Conservation (phyloP, 2,888 invertebrate species). For the Parnassius orleans region DNA sequence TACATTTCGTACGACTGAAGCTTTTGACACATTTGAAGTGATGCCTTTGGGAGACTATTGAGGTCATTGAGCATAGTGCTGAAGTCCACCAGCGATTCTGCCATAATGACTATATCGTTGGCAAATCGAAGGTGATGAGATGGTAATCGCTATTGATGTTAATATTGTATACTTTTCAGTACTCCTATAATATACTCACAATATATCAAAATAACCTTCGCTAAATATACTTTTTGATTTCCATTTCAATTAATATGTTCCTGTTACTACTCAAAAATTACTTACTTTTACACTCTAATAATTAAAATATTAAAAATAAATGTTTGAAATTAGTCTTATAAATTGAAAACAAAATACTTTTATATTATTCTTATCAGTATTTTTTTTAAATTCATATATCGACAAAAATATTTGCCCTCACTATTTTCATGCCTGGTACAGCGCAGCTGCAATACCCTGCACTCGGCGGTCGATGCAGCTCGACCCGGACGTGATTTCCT, state of each 20-base stretch:
- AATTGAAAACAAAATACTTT: too few species aligned
- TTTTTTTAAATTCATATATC: not conserved
- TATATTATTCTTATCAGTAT: too few species aligned
- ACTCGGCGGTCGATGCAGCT: constrained; percentile 24
- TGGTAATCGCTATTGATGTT: not conserved
- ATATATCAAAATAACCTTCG: not conserved
- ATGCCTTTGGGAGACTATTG: too few species aligned
- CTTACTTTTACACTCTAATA: not conserved
- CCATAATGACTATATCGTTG: too few species aligned
- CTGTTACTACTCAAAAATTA: not conserved
- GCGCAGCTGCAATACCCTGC: constrained; percentile 25
- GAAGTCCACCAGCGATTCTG: too few species aligned
- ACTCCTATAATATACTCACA: too few species aligned
- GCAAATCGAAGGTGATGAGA: not conserved
- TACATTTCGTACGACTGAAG: too few species aligned
- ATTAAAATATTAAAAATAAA: too few species aligned
- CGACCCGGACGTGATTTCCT: constrained; percentile 10
- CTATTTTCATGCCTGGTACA: constrained; percentile 6
- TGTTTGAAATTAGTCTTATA: too few species aligned
- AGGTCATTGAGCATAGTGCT: too few species aligned
- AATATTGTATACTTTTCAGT: not conserved
- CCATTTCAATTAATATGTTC: not conserved
- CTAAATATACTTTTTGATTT: not conserved
- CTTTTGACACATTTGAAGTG: too few species aligned
- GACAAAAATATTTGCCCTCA: not conserved